Conservation (phyloP, 1,140 invertebrate genomes). For the Drosophila subpulchrella region DNA sequence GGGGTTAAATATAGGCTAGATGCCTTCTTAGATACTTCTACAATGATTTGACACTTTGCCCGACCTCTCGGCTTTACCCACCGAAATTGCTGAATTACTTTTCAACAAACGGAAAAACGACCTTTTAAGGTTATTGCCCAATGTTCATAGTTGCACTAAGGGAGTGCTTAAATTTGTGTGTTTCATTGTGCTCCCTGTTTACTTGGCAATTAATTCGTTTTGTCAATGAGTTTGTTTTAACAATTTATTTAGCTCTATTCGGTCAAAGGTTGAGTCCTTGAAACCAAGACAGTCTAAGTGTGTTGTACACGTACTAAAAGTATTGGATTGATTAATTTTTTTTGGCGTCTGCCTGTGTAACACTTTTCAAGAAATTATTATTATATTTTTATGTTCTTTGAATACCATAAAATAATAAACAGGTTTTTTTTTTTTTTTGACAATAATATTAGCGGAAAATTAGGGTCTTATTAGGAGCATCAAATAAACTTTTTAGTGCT, state of each 20-base stretch:
- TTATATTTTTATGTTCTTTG: too few relatives aligned
- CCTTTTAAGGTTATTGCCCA: slow-evolving; percentile 79
- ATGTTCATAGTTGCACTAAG: slow-evolving; percentile 27
- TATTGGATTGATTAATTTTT: too few relatives aligned
- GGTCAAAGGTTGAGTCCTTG: neutral
- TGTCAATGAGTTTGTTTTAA: neutral
- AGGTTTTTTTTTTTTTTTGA: too few relatives aligned
- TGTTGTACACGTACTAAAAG: too few relatives aligned
- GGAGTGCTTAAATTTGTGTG: slow-evolving; percentile 21
- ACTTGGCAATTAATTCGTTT: slow-evolving; percentile 3
- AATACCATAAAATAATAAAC: too few relatives aligned
- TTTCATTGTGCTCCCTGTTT: slow-evolving; percentile 11
- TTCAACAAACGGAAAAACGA: slow-evolving; percentile 57
- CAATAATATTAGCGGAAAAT: too few relatives aligned
- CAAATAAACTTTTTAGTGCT: slow-evolving; percentile 2
- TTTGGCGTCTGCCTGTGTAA: too few relatives aligned
- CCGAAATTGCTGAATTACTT: slow-evolving; percentile 22
- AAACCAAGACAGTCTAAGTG: neutral
- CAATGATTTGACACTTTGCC: slow-evolving; percentile 78
- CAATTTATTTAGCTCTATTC: neutral
- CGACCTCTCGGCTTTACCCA: slow-evolving; percentile 6
- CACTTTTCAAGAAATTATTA: too few relatives aligned
- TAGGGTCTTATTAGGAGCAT: neutral
- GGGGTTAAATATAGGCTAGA: slow-evolving; percentile 80
- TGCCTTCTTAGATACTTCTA: slow-evolving; percentile 64